Percentiles rank a stretch among this genome's conserved stretches.
phyloP scores from a whole-genome alignment of 1,140 invertebrate genomes.

The Pseudomyrmex pallidus region DNA sequence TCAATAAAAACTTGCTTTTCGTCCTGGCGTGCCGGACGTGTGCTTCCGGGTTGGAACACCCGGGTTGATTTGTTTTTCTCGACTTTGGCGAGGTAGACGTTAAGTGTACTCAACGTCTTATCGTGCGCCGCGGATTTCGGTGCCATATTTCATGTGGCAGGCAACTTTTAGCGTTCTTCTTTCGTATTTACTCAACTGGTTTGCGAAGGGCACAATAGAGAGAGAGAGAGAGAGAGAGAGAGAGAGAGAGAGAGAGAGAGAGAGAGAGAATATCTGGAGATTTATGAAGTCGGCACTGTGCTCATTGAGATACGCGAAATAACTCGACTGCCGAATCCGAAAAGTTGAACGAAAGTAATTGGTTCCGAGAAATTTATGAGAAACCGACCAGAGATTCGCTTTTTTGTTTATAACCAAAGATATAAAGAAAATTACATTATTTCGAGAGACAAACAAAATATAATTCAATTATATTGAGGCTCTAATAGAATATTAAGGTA shows the following conservation, averaged over 20 bases:
- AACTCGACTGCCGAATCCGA: conserved; percentile 8
- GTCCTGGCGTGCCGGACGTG: conserved; percentile 39
- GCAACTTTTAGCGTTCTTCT: conserved; percentile 58
- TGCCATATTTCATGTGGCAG: conserved; percentile 53
- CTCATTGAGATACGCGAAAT: conserved; percentile 55
- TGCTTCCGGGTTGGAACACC: conserved; percentile 41
- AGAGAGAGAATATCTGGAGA: conserved; percentile 44
- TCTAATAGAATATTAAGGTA: background rate
- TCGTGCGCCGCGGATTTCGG: conserved; percentile 51
- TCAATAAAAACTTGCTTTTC: conserved; percentile 50
- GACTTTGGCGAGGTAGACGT: conserved; percentile 42
- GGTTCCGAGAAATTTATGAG: conserved; percentile 43
- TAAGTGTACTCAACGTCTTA: conserved; percentile 61
- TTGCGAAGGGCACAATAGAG: conserved; percentile 46
- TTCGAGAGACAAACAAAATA: background rate
- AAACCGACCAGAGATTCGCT: background rate
- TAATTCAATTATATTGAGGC: background rate
- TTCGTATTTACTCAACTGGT: conserved; percentile 47
- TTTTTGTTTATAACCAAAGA: background rate
- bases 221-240: too few relatives aligned
- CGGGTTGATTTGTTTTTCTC: conserved; percentile 54
- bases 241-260: too few relatives aligned
- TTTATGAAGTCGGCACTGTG: conserved; percentile 43
- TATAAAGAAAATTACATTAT: background rate
- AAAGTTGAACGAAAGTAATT: conserved; percentile 34